phyloP scores from a whole-genome alignment of 2,888 invertebrate species.

The Diarsia dahlii region DNA sequence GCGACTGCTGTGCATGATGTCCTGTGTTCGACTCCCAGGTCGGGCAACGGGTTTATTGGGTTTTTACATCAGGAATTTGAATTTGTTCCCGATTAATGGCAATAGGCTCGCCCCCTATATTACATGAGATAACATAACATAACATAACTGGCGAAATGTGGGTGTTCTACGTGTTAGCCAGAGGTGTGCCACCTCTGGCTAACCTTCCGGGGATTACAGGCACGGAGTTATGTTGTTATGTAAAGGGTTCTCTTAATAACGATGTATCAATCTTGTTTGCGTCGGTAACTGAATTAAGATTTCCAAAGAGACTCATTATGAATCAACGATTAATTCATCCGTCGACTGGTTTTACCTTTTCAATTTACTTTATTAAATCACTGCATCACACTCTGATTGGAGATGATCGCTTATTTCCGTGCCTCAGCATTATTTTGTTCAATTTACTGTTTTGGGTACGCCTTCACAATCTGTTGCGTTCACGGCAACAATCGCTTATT shows the following conservation, averaged over 20 bases:
- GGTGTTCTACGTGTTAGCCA: too few species aligned
- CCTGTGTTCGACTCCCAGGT: too few species aligned
- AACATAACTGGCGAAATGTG: too few species aligned
- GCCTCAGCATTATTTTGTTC: slow-evolving; percentile 52
- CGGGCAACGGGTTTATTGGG: too few species aligned
- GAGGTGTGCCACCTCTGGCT: too few species aligned
- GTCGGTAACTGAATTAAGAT: slow-evolving; percentile 13
- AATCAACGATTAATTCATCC: slow-evolving; percentile 13
- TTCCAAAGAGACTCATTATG: slow-evolving; percentile 17
- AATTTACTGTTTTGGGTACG: slow-evolving; percentile 44
- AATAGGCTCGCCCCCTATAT: too few species aligned
- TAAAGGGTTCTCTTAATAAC: not conserved
- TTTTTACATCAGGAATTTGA: too few species aligned
- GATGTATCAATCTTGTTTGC: slow-evolving; percentile 35
- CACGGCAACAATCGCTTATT: slow-evolving; percentile 59
- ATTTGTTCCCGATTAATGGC: too few species aligned
- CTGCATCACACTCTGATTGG: slow-evolving; percentile 38
- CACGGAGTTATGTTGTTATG: too few species aligned
- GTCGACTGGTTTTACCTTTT: slow-evolving; percentile 19
- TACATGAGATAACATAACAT: too few species aligned
- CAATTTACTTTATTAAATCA: slow-evolving; percentile 35
- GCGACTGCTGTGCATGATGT: too few species aligned
- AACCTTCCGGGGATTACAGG: too few species aligned
- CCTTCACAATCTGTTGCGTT: slow-evolving; percentile 49
- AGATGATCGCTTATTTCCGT: slow-evolving; percentile 41